Percentiles rank a stretch among this genome's conserved stretches.
phyloP scores from a whole-genome alignment of 2,888 invertebrate genomes.

The Theristus sp. region DNA sequence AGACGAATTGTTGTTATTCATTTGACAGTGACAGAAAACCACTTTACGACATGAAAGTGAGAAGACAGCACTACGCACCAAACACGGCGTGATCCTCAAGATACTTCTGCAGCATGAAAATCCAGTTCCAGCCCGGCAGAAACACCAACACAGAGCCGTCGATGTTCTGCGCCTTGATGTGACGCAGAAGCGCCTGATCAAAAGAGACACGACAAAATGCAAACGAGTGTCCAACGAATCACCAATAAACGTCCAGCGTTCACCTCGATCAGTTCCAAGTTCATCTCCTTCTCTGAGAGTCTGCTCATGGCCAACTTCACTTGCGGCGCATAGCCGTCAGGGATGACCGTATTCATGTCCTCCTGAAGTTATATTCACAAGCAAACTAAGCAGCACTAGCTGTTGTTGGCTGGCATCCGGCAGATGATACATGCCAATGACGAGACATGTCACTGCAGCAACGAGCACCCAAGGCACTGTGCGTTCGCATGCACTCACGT shows the following conservation, averaged over 20 bases:
- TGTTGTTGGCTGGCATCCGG: too few species aligned
- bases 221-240: background rate
- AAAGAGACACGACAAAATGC: conserved; percentile 5
- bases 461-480: too few species aligned
- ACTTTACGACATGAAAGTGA: background rate
- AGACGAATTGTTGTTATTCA: too few species aligned
- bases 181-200: conserved; percentile 40
- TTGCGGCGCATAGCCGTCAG: conserved; percentile 18
- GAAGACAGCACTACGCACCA: conserved; percentile 36
- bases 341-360: background rate
- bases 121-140: conserved; percentile 89
- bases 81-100: conserved; percentile 55
- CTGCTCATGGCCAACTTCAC: conserved; percentile 45
- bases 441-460: too few species aligned
- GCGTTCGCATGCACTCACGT: too few species aligned
- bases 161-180: conserved; percentile 37
- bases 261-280: conserved; percentile 71
- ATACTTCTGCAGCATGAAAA: conserved; percentile 71
- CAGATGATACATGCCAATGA: too few species aligned
- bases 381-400: background rate
- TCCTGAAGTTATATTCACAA: background rate
- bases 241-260: too few species aligned
- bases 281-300: conserved; percentile 72
- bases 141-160: conserved; percentile 79
- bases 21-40: background rate